Percentiles rank a stretch among this genome's conserved stretches.
phyloP scores from a whole-genome alignment of 2,113 vertebrate genomes.

The Camarhynchus parvulus region DNA sequence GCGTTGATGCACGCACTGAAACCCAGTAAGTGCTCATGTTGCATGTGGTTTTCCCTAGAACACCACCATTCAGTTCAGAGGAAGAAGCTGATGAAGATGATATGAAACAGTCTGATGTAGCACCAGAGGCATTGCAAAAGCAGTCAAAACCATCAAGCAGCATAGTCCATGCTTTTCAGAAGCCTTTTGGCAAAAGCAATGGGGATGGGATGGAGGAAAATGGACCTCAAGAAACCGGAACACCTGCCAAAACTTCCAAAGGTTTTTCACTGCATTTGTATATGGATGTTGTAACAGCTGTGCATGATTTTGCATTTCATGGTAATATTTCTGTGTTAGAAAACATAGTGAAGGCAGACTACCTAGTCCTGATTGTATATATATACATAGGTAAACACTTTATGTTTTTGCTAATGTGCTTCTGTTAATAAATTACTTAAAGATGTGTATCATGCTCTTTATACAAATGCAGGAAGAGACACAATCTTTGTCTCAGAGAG shows the following conservation, averaged over 20 bases:
- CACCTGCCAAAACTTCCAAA: slow-evolving; percentile 72
- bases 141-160: neutral
- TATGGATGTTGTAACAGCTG: neutral
- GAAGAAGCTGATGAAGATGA: slow-evolving; percentile 78
- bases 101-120: slow-evolving; percentile 25
- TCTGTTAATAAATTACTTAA: neutral
- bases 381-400: neutral
- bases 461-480: neutral
- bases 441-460: neutral
- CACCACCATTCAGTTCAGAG: slow-evolving; percentile 87
- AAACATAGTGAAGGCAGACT: neutral
- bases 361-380: neutral
- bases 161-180: slow-evolving; percentile 28
- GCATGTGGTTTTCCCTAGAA: slow-evolving; percentile 70
- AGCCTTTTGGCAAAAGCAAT: slow-evolving; percentile 61
- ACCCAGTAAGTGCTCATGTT: neutral
- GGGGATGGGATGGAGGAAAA: slow-evolving; percentile 74
- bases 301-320: neutral
- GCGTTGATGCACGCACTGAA: neutral
- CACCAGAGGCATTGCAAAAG: slow-evolving; percentile 42
- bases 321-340: neutral
- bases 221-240: slow-evolving; percentile 74
- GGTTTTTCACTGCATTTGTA: slow-evolving; percentile 10
- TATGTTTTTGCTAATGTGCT: neutral
- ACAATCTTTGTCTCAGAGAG: neutral